Evolutionary conservation across 2,888 invertebrate genomes (phyloP).

Genomic region (Hemistola chrysoprasaria): DNA sequence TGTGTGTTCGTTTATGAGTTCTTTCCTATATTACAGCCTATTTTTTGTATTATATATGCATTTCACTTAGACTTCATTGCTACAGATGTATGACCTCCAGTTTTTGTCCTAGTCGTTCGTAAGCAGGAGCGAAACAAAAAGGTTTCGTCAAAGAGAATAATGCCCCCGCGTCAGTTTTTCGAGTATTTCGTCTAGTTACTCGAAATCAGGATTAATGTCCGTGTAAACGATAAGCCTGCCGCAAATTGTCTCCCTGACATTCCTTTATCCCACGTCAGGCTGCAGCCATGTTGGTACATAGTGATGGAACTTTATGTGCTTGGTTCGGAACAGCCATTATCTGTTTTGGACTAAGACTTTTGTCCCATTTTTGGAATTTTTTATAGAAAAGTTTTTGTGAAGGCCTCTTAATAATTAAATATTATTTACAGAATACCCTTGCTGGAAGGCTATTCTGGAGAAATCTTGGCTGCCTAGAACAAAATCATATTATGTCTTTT

Average conservation of each 20-base stretch:
- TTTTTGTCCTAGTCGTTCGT: background rate
- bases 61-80: no score
- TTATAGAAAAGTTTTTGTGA: no score
- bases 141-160: background rate
- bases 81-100: no score
- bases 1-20: no score
- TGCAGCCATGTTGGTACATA: conserved; percentile 18
- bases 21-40: no score
- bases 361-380: conserved; percentile 5
- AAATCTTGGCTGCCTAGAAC: no score
- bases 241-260: conserved; percentile 20
- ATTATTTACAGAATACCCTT: no score
- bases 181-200: conserved; percentile 15
- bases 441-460: no score
- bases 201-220: conserved; percentile 25
- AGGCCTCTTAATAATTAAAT: no score
- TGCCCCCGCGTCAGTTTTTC: conserved; percentile 11
- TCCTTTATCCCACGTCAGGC: background rate
- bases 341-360: conserved; percentile 12
- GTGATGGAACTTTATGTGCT: conserved; percentile 25
- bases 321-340: conserved; percentile 9
- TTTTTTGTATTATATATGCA: no score
- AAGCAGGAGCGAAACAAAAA: no score
- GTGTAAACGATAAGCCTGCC: conserved; percentile 21
- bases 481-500: no score